Base-by-base conservation (phyloP, 2,113 vertebrate genomes). In the Megaleporinus macrocephalus region DNA sequence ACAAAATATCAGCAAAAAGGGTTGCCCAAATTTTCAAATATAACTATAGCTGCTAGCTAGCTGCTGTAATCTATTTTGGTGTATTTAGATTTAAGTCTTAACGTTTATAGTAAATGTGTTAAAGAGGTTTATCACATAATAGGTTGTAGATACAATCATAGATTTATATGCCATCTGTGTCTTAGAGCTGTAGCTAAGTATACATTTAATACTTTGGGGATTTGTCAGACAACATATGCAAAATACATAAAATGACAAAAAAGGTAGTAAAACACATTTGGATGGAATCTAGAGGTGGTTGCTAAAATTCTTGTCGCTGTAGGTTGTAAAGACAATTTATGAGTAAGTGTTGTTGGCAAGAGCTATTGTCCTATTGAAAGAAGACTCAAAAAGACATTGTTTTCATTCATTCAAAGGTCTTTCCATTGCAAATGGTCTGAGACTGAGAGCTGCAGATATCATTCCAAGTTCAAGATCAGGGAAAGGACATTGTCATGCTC, bases 391-490 rank as follows among this genome's bases (percentile, higher is more conserved):
- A 51, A 22, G 12, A 63, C 47, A n/a, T 49, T 66, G 61, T 66
- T 65, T 78, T 55, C 22, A 29, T 68, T 62, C 24, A n/a, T 66
- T 15, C 24, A 53, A 30, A 53, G 26, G 22, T 68, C 22, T 61
- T 61, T 61, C 27, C 47, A 33, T 4, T 69, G 22, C 44, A 26
- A 53, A 9, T 14, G 30, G 44, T 41, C n/a, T 66, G 61, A 2
- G 14, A 2, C 20, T 30, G 63, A 44, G 62, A 65, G 49, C 33
- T 70, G 30, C 66, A 41, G 33, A 70, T 70, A 70, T 44, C 33
- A 44, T 55, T 29, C 44, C 73, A 29, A 33, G 29, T 51, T n/a
- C 59, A 74, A 66, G 61, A 53, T 81, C 79, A 66, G 44, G 53
- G 12, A 12, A 81, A 81, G 65, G 41, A 83, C 72, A 59, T 4